Base-by-base conservation (phyloP, 2,888 invertebrate genomes). In the Amphipyra tragopoginis region DNA sequence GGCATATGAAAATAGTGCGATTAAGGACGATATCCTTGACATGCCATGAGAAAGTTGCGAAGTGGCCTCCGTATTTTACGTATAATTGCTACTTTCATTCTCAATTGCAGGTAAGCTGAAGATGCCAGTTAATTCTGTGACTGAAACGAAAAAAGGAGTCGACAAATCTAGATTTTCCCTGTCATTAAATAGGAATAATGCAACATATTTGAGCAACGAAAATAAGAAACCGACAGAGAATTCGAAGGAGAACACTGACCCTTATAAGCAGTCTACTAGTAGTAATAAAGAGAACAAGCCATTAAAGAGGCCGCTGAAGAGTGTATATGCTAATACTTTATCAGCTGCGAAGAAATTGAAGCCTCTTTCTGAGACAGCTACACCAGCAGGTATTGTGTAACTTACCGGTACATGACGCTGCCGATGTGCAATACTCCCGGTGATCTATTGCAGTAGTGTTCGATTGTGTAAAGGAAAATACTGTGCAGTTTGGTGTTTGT, bases 71-170 rank as follows among this genome's bases (percentile, higher is more conserved):
- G 75, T 81, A 84, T 80, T 81, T 80, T 70, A 62, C 70, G 58
- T 73, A 2, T 64, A 63, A 61, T 63, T 75, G 39, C 67, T 68
- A 65, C 36, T 48, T 64, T 65, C 43, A 34, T 57, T 60, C 51
- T 74, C 72, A 54, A 69, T 75, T 88, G 11, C 90, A 95, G 95
- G 94, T 93, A 86, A 92, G 82, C 95, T 93, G 94, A 95, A 95
- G 94, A 95, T 95, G 95, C 95, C 93, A 93, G 91, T 93, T 90
- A 93, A 93, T 83, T 91, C 90, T 88, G 86, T 90, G 72, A 84
- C 86, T 66, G 89, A 91, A 90, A 90, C 88, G 80, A 93, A 91
- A 90, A 91, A 91, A 90, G 88, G 90, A 87, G 90, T 88, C 76
- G 90, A 89, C 65, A 94, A 89, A 88, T 79, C 90, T 61, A 94